These are phyloP conservation scores for Myiopsitta monachus DNA, from an alignment of 2,113 vertebrate species.

Conservation along the genomic window DNA sequence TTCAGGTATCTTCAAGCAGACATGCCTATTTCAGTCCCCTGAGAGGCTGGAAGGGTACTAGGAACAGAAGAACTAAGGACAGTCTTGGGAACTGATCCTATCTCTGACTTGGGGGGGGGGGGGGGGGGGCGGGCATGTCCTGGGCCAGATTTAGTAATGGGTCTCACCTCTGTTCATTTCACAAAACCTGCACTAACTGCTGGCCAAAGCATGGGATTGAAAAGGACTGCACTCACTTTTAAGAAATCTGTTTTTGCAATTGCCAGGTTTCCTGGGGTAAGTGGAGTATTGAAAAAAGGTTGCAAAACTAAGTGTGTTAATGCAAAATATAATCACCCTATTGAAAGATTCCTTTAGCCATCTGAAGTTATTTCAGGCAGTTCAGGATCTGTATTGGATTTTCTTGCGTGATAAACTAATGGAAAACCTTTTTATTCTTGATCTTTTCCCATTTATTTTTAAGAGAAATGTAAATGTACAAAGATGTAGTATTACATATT, in stretches of 20 bases:
- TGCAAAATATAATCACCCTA: not conserved
- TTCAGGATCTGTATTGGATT: not conserved
- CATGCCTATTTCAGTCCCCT: not conserved
- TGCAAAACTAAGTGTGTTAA: not conserved
- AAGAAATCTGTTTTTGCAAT: not conserved
- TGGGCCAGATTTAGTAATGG: not conserved
- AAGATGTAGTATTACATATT: not conserved
- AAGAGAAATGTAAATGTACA: not conserved
- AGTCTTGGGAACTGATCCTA: not conserved
- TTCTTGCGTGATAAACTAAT: not conserved
- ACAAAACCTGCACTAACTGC: not conserved
- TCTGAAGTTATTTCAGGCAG: not conserved
- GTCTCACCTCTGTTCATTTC: not conserved
- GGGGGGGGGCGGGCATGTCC: not conserved
- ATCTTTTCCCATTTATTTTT: not conserved
- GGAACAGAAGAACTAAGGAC: not conserved
- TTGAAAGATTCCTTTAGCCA: not conserved
- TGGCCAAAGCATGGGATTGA: not conserved
- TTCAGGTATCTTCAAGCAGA: not conserved
- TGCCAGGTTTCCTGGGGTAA: not conserved
- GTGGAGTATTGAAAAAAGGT: not conserved
- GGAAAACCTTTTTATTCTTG: not conserved
- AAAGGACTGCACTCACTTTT: not conserved
- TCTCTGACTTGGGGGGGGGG: not conserved
- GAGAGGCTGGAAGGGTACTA: not conserved